Base-by-base conservation (phyloP, 1,140 invertebrate genomes). In the Lepeophtheirus salmonis region DNA sequence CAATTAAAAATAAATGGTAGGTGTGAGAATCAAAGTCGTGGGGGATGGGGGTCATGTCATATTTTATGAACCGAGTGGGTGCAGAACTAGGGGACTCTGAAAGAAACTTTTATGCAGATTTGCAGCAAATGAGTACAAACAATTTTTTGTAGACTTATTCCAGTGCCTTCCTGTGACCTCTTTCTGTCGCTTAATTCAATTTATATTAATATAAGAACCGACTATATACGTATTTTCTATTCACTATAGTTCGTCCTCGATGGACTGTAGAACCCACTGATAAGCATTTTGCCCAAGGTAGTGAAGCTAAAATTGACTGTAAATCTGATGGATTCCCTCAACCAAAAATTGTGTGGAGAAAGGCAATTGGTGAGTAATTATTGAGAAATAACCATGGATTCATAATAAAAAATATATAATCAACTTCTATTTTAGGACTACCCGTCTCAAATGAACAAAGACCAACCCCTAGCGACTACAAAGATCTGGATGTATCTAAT, bases 191-290 rank as follows among this genome's bases (percentile, higher is more conserved):
- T 57, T 30, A 21, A 20, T 50, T 48, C 16, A 25, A 18, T 62
- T 50, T 25, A 51, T 16, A 17, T 59, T 16, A 13, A 30, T 50
- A 18, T 41, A 24, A 18, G n/a, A 17, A 25, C 49, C 53, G 12
- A 13, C n/a, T 62, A 50, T 21, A 52, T 3, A 49, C 25, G 56
- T 63, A 18, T 49, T 53, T 54, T 57, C 20, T 26, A 51, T 16
- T 63, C n/a, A 57, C 17, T 65, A 67, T 75, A 95, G 90, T 96
- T 67, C 89, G 90, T 64, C 90, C 91, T 62, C 83, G 88, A 70
- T 97, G 91, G 89, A 90, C 92, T 69, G 77, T 90, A 66, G 89
- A 94, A 72, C 91, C 91, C 17, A 86, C 86, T 66, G 88, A 95
- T 70, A 89, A 91, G 74, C 87, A 86, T 69, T 92, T 94, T 74